Conservation (phyloP, 2,797 vertebrate species). For the Adelosebastes latens region DNA sequence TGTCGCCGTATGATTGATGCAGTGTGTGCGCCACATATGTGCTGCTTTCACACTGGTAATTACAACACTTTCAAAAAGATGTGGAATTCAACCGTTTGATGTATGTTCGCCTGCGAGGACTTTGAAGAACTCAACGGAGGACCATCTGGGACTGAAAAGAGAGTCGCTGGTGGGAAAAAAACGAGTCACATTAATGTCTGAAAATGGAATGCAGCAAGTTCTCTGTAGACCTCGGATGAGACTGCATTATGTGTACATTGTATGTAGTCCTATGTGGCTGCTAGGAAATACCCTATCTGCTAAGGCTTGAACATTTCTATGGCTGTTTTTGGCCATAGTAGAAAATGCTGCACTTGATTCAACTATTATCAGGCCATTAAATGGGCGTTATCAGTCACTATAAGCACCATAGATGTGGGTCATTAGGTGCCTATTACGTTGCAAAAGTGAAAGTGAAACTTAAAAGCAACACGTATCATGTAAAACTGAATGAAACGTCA, state of each 20-base stretch:
- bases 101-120: constrained; percentile 54
- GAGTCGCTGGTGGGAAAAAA: constrained; percentile 34
- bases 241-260: neutral
- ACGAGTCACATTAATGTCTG: constrained; percentile 25
- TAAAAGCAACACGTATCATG: too few relatives aligned
- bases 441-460: too few relatives aligned
- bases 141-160: constrained; percentile 69
- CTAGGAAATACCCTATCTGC: neutral
- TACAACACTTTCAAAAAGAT: constrained; percentile 79
- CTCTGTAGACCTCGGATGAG: neutral
- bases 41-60: constrained; percentile 72
- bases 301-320: neutral
- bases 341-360: neutral
- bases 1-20: constrained; percentile 68
- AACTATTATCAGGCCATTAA: too few relatives aligned
- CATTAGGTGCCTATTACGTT: rapidly evolving
- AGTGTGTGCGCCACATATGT: constrained; percentile 74
- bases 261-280: neutral
- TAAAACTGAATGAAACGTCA: too few relatives aligned
- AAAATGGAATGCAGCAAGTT: constrained; percentile 16
- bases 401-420: too few relatives aligned
- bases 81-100: constrained; percentile 76
- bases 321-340: neutral
- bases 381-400: too few relatives aligned
- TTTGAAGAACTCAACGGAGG: constrained; percentile 62